These are phyloP conservation scores for Acestrorhynchus altus DNA, from an alignment of 2,797 vertebrate genomes.

Conservation along the genomic window DNA sequence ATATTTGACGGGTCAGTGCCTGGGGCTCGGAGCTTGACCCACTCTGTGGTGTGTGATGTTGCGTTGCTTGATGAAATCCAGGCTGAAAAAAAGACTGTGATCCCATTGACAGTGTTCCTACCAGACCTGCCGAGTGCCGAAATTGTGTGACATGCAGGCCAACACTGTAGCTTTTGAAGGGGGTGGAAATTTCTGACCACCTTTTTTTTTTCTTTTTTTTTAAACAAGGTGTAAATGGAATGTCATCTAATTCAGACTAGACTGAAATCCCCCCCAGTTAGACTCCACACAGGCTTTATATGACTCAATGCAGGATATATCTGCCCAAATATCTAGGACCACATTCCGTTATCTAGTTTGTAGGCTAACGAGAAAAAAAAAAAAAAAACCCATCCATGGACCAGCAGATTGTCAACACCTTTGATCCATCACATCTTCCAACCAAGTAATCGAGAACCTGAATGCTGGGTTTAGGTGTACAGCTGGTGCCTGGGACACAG, in stretches of 20 bases:
- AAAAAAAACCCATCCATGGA: too few species aligned
- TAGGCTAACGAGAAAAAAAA: too few species aligned
- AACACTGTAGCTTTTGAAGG: background rate
- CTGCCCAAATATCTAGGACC: background rate
- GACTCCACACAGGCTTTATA: background rate
- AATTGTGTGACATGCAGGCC: background rate
- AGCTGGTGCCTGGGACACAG: too few species aligned
- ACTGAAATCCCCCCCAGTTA: background rate
- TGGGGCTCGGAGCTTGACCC: constrained; percentile 23
- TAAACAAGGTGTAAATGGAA: background rate
- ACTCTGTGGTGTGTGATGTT: background rate
- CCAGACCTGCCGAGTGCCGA: background rate
- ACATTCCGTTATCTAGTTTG: too few species aligned
- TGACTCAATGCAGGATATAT: background rate
- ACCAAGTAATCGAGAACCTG: too few species aligned
- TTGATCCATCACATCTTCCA: too few species aligned
- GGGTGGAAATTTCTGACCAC: background rate
- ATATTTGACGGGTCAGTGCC: constrained; percentile 35
- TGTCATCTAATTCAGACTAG: background rate
- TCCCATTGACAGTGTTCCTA: constrained; percentile 22
- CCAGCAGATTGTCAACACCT: too few species aligned
- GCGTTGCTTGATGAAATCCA: constrained; percentile 38
- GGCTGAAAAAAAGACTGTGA: constrained; percentile 5
- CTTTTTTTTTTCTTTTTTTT: background rate
- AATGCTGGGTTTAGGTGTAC: too few species aligned